A percentile compares a stretch with the other conserved stretches of the same genome.
Conservation (phyloP, 2,888 invertebrate genomes). For the Xestia rhomboidea region DNA sequence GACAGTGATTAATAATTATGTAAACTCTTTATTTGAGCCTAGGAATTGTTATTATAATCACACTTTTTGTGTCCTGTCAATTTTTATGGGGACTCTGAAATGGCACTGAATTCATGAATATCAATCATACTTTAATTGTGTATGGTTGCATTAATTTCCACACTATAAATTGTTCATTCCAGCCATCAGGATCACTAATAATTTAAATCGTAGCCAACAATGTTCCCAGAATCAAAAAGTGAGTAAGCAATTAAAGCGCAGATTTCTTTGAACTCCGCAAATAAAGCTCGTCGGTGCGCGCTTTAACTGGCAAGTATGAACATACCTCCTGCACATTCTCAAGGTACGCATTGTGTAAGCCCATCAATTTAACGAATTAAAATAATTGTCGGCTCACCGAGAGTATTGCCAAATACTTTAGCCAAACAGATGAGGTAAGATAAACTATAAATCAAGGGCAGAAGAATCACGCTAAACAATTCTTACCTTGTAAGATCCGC, state of each 20-base stretch:
- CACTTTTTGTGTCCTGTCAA: constrained; percentile 3
- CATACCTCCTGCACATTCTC: constrained; percentile 6
- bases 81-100: neutral
- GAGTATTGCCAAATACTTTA: constrained; percentile 71
- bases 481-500: constrained; percentile 96
- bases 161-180: too few species aligned
- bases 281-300: constrained; percentile 3
- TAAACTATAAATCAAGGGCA: constrained; percentile 81
- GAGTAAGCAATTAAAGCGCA: constrained; percentile 4
- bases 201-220: neutral
- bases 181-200: neutral
- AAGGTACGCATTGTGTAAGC: constrained; percentile 47
- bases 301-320: neutral
- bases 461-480: constrained; percentile 76
- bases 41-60: neutral
- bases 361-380: constrained; percentile 59
- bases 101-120: constrained; percentile 11
- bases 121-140: neutral
- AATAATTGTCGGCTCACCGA: constrained; percentile 55
- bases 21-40: neutral
- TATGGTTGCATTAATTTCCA: constrained; percentile 9
- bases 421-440: constrained; percentile 67
- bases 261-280: constrained; percentile 24
- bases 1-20: neutral
- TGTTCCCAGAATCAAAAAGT: constrained; percentile 24